phyloP scores from a whole-genome alignment of 2,797 vertebrate genomes.

The Morelia viridis region DNA sequence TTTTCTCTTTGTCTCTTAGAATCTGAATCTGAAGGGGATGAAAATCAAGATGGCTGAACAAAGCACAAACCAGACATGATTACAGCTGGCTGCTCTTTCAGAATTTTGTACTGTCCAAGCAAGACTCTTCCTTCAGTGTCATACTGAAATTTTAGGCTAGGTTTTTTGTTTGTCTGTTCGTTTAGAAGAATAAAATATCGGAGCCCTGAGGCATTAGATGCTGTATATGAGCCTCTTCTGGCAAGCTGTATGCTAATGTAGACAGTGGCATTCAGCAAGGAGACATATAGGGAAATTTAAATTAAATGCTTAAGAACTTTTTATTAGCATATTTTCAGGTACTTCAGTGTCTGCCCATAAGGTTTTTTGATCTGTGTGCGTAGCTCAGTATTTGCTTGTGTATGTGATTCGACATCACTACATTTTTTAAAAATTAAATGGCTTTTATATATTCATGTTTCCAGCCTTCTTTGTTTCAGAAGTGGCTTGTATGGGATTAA shows the following conservation, averaged over 20 bases:
- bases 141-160: constrained; percentile 73
- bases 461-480: constrained; percentile 21
- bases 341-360: constrained; percentile 75
- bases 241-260: constrained; percentile 70
- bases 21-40: constrained; percentile 88
- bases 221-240: constrained; percentile 75
- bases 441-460: constrained; percentile 75
- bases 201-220: constrained; percentile 77
- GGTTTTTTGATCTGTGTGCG: constrained; percentile 70
- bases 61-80: constrained; percentile 60
- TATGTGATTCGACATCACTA: constrained; percentile 80
- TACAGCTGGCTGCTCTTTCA: constrained; percentile 60
- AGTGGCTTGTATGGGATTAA: not conserved
- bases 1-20: constrained; percentile 70
- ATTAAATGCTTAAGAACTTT: constrained; percentile 69
- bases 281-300: constrained; percentile 67
- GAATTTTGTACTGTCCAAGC: constrained; percentile 65
- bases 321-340: constrained; percentile 80
- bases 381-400: constrained; percentile 76
- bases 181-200: constrained; percentile 71
- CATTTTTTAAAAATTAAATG: constrained; percentile 85
- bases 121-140: constrained; percentile 72
- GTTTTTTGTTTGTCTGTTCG: constrained; percentile 55
- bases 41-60: constrained; percentile 72
- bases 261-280: constrained; percentile 73